phyloP scores from a whole-genome alignment of 2,888 invertebrate genomes.

The Tolmerus cingulatus region DNA sequence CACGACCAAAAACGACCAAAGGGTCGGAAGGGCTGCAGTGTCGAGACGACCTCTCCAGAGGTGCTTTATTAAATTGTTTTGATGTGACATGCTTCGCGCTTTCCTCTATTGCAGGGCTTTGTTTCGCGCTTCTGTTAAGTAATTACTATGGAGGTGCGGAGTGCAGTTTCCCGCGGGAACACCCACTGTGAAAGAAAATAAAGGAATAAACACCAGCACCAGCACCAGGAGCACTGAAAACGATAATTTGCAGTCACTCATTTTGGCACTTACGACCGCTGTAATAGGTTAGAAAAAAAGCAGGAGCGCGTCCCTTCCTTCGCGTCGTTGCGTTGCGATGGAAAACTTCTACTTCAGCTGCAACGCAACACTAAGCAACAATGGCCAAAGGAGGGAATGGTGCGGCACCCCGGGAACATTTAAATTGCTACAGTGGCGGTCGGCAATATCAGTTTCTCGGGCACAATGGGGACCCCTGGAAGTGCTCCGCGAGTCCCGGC shows the following conservation, averaged over 20 bases:
- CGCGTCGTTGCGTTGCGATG: neutral
- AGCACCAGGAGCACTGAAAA: neutral
- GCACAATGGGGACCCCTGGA: neutral
- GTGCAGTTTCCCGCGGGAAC: neutral
- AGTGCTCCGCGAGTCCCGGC: neutral
- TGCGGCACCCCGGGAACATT: neutral
- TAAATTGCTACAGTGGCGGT: neutral
- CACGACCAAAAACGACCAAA: neutral
- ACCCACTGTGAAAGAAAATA: constrained; percentile 5
- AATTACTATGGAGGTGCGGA: neutral
- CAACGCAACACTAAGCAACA: neutral
- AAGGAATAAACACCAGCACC: neutral
- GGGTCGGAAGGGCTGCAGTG: neutral
- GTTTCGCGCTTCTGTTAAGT: neutral
- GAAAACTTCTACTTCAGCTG: neutral
- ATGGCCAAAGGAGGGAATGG: neutral
- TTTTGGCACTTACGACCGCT: constrained; percentile 7
- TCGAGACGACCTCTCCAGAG: neutral
- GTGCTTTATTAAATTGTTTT: constrained; percentile 1
- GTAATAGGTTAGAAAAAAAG: neutral
- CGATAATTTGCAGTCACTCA: constrained; percentile 31
- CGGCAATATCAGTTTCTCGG: neutral
- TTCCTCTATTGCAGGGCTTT: neutral
- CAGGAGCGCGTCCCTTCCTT: neutral
- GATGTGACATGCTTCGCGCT: neutral